These are phyloP conservation scores for Sebastolobus alascanus DNA, from an alignment of 2,797 vertebrate genomes.

Conservation along the genomic window DNA sequence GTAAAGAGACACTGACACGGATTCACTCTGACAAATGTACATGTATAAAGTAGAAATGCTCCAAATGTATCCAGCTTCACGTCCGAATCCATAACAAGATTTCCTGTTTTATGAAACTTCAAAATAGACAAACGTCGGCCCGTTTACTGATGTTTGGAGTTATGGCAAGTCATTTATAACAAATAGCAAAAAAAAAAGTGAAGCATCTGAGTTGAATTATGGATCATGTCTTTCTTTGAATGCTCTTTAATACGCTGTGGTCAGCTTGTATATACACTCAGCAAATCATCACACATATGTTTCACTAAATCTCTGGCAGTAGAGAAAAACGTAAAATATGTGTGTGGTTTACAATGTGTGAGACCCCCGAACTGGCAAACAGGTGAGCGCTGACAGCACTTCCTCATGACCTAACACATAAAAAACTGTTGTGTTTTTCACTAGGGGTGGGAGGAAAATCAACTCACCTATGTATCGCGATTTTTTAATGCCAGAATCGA, in stretches of 20 bases:
- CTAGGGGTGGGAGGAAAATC: neutral
- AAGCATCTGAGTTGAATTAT: conserved; percentile 25
- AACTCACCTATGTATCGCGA: too few relatives aligned
- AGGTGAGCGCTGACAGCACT: conserved; percentile 34
- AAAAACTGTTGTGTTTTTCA: conserved; percentile 17
- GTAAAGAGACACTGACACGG: conserved; percentile 62
- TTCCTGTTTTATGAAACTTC: conserved; percentile 36
- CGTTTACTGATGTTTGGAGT: conserved; percentile 48
- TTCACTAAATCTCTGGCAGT: conserved; percentile 24
- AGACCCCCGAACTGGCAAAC: conserved; percentile 41
- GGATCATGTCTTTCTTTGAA: conserved; percentile 30
- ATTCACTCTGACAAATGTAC: conserved; percentile 60
- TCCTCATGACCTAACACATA: conserved; percentile 22
- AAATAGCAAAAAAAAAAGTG: conserved; percentile 25
- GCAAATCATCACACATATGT: conserved; percentile 31
- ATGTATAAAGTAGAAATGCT: conserved; percentile 41
- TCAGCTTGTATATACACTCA: conserved; percentile 32
- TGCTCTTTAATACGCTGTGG: conserved; percentile 19
- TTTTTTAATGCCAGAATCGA: too few relatives aligned
- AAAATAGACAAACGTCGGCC: conserved; percentile 26
- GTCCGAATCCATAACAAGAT: conserved; percentile 17
- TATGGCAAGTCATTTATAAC: conserved; percentile 30
- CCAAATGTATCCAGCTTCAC: conserved; percentile 31
- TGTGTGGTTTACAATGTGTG: conserved; percentile 26
- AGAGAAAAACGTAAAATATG: conserved; percentile 13